These are phyloP conservation scores for Luidia sarsii DNA, from an alignment of 53 echinoderm and acorn worm genomes.

Conservation along the genomic window DNA sequence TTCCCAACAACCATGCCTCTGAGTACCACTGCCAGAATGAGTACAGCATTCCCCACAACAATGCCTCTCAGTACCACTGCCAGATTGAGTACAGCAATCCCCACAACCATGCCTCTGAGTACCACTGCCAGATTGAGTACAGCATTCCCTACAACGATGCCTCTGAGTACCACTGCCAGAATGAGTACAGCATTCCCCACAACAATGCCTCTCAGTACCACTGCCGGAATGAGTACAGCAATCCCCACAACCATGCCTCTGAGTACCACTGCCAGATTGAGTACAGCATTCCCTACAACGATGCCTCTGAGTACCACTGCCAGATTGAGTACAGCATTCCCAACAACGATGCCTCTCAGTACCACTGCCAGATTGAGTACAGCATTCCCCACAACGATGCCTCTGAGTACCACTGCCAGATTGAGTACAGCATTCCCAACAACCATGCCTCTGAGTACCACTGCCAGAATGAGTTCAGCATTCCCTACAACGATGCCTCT, in stretches of 20 bases:
- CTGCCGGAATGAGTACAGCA: neutral
- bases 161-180: neutral
- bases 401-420: neutral
- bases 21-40: neutral
- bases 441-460: neutral
- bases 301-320: neutral
- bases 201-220: neutral
- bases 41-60: neutral
- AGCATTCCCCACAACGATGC: neutral
- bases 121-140: neutral
- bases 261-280: too few species aligned
- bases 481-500: neutral
- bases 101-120: neutral
- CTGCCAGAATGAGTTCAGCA: neutral
- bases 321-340: neutral
- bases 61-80: neutral
- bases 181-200: neutral
- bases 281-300: neutral
- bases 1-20: neutral
- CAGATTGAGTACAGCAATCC: neutral
- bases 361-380: neutral
- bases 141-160: neutral
- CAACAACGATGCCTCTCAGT: slow-evolving; percentile 13
- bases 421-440: neutral
- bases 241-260: neutral